Percentiles rank a stretch among this genome's conserved stretches.
phyloP scores from a whole-genome alignment of 2,113 vertebrate species.

The Rattus norvegicus region GRCr8 NC_086020.1:107389001-107389500 shows the following conservation, averaged over 20 bases:
- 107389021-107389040: background rate
- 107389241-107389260: background rate
- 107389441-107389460: too few species aligned
- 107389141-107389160: background rate
- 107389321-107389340: background rate
- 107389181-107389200: background rate
- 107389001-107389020: background rate
- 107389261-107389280: background rate
- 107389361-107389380: background rate
- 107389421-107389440: background rate
- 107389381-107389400: background rate
- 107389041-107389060: background rate
- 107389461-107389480: background rate
- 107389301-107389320: background rate
- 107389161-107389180: background rate
- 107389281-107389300: background rate
- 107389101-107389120: background rate
- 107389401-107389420: background rate
- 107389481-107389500: background rate
- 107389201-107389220: background rate
- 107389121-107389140: background rate
- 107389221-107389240: background rate
- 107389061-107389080: slow-evolving; percentile 12
- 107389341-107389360: too few species aligned
- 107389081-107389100: background rate